Evolutionary conservation across 1,140 invertebrate genomes (phyloP), one percentile per base, ranked within the genome.

Genomic region (Apis laboriosa): DNA sequence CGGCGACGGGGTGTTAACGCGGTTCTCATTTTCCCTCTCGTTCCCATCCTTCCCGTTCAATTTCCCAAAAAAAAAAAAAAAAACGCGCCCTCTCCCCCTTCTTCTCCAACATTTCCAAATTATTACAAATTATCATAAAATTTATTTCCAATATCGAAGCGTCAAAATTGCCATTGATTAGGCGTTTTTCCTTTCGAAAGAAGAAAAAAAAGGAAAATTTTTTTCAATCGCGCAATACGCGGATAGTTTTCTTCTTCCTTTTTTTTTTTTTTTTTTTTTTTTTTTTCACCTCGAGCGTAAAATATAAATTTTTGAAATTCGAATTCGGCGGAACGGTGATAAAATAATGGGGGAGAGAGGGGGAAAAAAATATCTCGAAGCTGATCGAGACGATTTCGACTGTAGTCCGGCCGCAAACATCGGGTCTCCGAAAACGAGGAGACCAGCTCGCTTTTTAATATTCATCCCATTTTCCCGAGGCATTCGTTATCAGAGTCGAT

Each of bases 11-110:
- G 89, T 92, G 92, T 93, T 88, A 86, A 92, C 90, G 90, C 87
- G 93, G 93, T 93, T 93, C 92, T 93, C 93, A 93, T 92, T 91
- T 92, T 84, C 87, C 85, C 3, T 34, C 3, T 2, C 2, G 2
- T 34, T 83, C 64, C 53, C 28, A 64, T 56, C 75, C 68, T 85
- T 88, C 73, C 56, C 43, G 19, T 49, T 67, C 34, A 1, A 43
- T 67, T 19, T 49, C 5, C 34, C 66, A n/a, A n/a, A n/a, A n/a
- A n/a, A n/a, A n/a, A n/a, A n/a, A n/a, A 17, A 5, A 61, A 15
- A 63, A 63, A 0, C 24, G 24, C 24, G 24, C 24, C 8, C 19
- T 12, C 15, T 51, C 13, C n/a, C 19, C 17, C 15, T 51, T 24
- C 24, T 74, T 56, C 24, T 76, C n/a, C 2, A 9, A 56, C 34